Evolutionary conservation across 2,888 invertebrate genomes (phyloP), one percentile per base, ranked within the genome.

Genomic region (Drosophila austrosaltans): DNA sequence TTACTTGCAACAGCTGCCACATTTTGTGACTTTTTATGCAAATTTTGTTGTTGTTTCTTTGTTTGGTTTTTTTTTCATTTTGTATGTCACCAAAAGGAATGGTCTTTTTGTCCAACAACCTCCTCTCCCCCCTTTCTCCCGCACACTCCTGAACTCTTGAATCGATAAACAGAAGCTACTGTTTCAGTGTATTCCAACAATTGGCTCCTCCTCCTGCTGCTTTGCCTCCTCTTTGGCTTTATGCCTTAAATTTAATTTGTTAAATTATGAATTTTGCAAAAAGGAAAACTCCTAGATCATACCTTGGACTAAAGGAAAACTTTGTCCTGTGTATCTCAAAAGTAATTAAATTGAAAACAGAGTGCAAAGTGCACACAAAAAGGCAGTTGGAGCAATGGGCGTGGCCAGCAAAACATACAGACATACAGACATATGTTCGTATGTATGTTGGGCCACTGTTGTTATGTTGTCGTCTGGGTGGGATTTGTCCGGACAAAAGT

Each of bases 241-340:
- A 70, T 70, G 69, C 25, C 25, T 78, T 72, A 70, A 74, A 78
- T 85, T 82, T 77, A 82, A 80, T 79, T 82, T 82, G 53, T 66
- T 64, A 67, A 80, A 82, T 82, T 84, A 84, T 82, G 76, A 84
- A 81, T 81, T 74, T 77, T 25, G 48, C 40, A 71, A 74, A 73
- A 72, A 66, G 25, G 42, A 42, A 53, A 57, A 58, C 22, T 58
- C 48, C 56, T 61, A 42, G 16, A 40, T 30, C 39, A 53, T 57
- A 22, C 36, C 57, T 57, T 54, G 48, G 36, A 36, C 36, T 39
- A 48, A 8, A 8, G 63, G 63, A 77, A 48, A 84, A 83, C 73
- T 82, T 85, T 69, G 75, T 82, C 82, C 81, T 82, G 81, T 81
- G 77, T 82, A 82, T 81, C 81, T 84, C 82, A 72, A 85, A 84